Percentiles rank a stretch among this genome's conserved stretches.
Conservation (phyloP, 2,888 invertebrate genomes). For the Pristionchus entomophagus region DNA sequence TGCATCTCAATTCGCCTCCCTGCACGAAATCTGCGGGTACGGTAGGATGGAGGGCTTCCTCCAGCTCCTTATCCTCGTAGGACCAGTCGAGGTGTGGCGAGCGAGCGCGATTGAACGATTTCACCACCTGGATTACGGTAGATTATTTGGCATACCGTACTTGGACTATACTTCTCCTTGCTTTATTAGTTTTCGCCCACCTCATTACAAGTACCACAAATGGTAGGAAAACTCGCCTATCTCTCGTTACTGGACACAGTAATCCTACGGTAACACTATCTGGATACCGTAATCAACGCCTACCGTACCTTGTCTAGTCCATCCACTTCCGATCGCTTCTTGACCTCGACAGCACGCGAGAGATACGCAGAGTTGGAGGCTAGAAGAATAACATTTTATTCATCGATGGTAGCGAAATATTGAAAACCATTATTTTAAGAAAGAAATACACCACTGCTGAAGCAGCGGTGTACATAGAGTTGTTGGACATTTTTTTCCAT, state of each 20-base stretch:
- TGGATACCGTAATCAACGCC: background rate
- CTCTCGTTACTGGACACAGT: background rate
- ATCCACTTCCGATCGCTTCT: background rate
- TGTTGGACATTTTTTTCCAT: background rate
- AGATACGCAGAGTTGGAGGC: background rate
- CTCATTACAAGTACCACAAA: too few relatives aligned
- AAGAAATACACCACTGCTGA: background rate
- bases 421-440: background rate
- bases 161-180: too few relatives aligned
- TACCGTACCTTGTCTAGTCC: constrained; percentile 5
- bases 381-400: too few relatives aligned
- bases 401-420: background rate
- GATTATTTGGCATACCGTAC: background rate
- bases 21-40: background rate
- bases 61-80: constrained; percentile 2
- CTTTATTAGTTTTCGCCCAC: too few relatives aligned
- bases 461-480: too few relatives aligned
- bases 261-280: background rate
- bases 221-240: background rate
- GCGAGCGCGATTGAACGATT: constrained; percentile 10
- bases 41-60: background rate
- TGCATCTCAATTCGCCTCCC: background rate
- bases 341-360: background rate
- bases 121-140: background rate
- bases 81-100: constrained; percentile 8